Evolutionary conservation across 2,113 vertebrate genomes (phyloP).

Genomic region (Myanophis thanlyinensis): DNA sequence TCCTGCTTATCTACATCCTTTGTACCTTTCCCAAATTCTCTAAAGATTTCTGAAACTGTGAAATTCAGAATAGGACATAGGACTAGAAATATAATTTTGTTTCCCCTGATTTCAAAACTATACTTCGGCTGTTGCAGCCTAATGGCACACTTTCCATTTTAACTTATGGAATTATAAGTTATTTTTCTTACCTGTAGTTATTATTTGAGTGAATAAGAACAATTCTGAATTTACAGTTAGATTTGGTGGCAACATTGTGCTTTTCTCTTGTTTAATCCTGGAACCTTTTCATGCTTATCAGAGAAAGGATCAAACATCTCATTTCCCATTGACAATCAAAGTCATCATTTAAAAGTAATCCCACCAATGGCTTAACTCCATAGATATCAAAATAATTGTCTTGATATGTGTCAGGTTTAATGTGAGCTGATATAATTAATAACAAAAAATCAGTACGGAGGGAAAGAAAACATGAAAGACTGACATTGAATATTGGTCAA

Average conservation of each 20-base stretch:
- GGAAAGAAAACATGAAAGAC: conserved; percentile 43
- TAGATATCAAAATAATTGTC: conserved; percentile 42
- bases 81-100: not conserved
- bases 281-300: conserved; percentile 28
- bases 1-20: not conserved
- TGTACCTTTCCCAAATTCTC: not conserved
- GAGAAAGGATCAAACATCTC: conserved; percentile 26
- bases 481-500: conserved; percentile 20
- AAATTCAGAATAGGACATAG: not conserved
- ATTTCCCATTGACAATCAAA: conserved; percentile 25
- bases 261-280: conserved; percentile 34
- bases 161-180: not conserved
- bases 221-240: conserved; percentile 15
- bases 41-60: not conserved
- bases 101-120: not conserved
- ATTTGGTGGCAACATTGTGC: conserved; percentile 15
- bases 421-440: conserved; percentile 52
- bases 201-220: too few species aligned
- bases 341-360: conserved; percentile 32
- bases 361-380: conserved; percentile 18
- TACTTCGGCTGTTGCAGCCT: not conserved
- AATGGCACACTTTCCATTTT: not conserved
- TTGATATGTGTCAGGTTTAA: conserved; percentile 52
- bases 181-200: conserved; percentile 17
- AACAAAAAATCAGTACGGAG: conserved; percentile 43